A percentile compares a stretch with the other conserved stretches of the same genome.
phyloP scores from a whole-genome alignment of 2,113 vertebrate genomes.

The Callospermophilus lateralis region DNA sequence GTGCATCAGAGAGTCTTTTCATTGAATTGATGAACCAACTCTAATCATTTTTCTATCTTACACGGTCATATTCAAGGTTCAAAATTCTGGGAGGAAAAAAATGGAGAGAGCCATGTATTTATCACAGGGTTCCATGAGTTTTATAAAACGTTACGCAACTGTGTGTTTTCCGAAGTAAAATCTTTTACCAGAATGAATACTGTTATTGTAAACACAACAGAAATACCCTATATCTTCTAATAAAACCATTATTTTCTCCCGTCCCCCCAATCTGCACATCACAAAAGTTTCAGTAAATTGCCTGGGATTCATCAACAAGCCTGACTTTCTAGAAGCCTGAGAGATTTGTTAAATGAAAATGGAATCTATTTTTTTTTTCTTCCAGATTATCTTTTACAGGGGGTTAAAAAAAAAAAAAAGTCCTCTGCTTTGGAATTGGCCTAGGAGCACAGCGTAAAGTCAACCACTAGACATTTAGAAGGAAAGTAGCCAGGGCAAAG shows the following conservation, averaged over 20 bases:
- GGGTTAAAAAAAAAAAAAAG: not conserved
- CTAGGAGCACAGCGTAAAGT: not conserved
- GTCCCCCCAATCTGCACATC: not conserved
- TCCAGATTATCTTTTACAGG: not conserved
- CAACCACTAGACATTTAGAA: not conserved
- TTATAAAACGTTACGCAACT: not conserved
- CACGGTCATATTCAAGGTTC: not conserved
- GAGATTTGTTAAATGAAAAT: not conserved
- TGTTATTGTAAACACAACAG: not conserved
- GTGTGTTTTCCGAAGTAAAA: not conserved
- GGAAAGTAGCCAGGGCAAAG: not conserved
- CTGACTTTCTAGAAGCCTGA: not conserved
- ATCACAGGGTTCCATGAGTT: not conserved
- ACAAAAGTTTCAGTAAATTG: not conserved
- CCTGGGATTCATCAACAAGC: not conserved
- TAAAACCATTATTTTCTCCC: not conserved
- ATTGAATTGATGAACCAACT: not conserved
- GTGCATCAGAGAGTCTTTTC: not conserved
- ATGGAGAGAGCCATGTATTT: not conserved
- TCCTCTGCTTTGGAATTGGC: not conserved
- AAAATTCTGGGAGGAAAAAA: not conserved
- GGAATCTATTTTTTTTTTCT: not conserved
- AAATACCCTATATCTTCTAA: not conserved
- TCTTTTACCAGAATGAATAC: not conserved
- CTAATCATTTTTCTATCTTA: not conserved